phyloP scores from a whole-genome alignment of 2,888 invertebrate genomes.

The Platycheirus rosarum region DNA sequence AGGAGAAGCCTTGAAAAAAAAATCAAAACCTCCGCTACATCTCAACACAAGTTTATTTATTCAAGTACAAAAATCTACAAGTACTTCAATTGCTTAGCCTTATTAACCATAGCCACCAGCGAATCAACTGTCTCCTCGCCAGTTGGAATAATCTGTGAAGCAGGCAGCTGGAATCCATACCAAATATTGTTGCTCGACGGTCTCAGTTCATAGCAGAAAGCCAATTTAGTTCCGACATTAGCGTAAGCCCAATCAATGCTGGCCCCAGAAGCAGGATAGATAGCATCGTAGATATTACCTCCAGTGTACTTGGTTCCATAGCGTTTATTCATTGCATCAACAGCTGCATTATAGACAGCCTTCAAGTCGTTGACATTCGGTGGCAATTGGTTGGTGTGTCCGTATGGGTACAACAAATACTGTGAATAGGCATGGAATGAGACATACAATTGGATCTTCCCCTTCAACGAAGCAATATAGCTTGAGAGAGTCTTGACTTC shows the following conservation, averaged over 20 bases:
- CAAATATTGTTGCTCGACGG: constrained; percentile 77
- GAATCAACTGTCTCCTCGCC: constrained; percentile 86
- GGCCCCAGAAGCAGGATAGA: constrained; percentile 85
- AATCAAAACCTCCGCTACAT: too few relatives aligned
- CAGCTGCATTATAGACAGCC: constrained; percentile 77
- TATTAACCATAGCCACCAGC: constrained; percentile 82
- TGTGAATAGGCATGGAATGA: constrained; percentile 90
- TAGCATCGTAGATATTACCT: constrained; percentile 83
- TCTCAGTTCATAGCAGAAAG: constrained; percentile 86
- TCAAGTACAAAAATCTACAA: constrained; percentile 3
- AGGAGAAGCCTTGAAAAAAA: too few relatives aligned
- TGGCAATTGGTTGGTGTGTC: constrained; percentile 83
- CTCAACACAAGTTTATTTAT: too few relatives aligned
- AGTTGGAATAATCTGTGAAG: constrained; percentile 86
- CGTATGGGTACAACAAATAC: constrained; percentile 87
- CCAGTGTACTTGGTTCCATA: constrained; percentile 82
- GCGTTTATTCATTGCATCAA: constrained; percentile 79
- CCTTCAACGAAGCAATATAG: constrained; percentile 83
- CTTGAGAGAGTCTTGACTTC: constrained; percentile 85
- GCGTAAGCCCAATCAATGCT: constrained; percentile 87
- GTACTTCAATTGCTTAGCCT: constrained; percentile 41
- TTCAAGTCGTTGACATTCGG: constrained; percentile 84
- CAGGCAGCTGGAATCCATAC: constrained; percentile 87
- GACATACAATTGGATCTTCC: constrained; percentile 85
- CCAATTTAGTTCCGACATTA: constrained; percentile 84